Evolutionary conservation across 2,888 invertebrate genomes (phyloP), one percentile per base, ranked within the genome.

Genomic region (Eilema sororculum): DNA sequence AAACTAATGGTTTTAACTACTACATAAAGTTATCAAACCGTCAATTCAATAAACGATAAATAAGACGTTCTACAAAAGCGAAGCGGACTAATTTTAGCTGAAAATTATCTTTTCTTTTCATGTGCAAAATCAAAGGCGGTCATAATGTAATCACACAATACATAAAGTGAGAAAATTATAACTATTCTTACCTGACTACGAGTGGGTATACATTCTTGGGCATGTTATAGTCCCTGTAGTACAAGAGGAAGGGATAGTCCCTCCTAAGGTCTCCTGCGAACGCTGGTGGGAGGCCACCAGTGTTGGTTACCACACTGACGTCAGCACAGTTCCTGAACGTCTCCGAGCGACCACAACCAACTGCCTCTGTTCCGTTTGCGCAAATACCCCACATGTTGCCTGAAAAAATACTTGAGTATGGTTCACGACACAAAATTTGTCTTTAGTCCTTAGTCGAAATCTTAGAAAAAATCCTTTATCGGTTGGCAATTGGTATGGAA

Each of bases 311-410:
- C 78, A 99, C 97, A 69, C 97, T 97, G 71, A 99, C 96, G 89
- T 99, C 98, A 0, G 98, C 98, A 87, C 99, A 99, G 89, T 98
- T 98, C 73, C 98, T 95, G 92, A 99, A 99, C 0, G 98, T 98
- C 93, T 99, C 98, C 12, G 98, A 98, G 77, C 96, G 96, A n/a
- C 98, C 98, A 86, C 98, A 98, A 1, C 98, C 98, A 1, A 98
- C 97, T 0, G 97, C 97, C 86, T 98, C 97, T 0, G 98, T 98
- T 60, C 98, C 98, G 88, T 98, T 98, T 0, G 96, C 91, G 86
- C 98, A 98, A 25, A 96, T 96, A 9, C 98, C 99, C 98, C 98
- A 99, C 97, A 98, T 98, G 87, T 99, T 99, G 22, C 97, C 97
- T 97, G 86, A 33, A 73, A 68, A 57, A 8, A 67, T 58, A 2